phyloP scores from a whole-genome alignment of 2,113 vertebrate species.

The Daphoenositta chrysoptera region DNA sequence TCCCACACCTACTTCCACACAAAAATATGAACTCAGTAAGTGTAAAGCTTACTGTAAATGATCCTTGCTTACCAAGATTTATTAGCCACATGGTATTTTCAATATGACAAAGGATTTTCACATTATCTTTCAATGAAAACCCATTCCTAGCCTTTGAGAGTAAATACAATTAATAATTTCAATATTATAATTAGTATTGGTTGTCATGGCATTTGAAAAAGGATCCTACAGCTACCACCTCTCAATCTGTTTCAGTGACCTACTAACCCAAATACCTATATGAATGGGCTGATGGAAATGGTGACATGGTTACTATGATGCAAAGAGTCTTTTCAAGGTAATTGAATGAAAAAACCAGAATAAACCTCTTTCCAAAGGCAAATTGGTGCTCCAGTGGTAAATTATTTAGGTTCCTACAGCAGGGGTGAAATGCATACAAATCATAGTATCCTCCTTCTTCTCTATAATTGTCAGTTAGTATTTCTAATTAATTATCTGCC shows the following conservation, averaged over 20 bases:
- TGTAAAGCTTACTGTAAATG: not conserved
- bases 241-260: slow-evolving; percentile 51
- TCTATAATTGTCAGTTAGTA: not conserved
- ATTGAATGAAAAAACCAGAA: not conserved
- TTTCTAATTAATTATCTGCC: not conserved
- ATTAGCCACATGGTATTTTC: not conserved
- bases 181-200: not conserved
- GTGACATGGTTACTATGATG: not conserved
- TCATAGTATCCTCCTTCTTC: not conserved
- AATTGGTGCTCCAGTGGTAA: not conserved
- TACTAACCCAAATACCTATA: slow-evolving; percentile 46
- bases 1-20: not conserved
- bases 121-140: not conserved
- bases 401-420: not conserved
- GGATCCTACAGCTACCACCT: not conserved
- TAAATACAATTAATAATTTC: not conserved
- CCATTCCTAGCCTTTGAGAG: not conserved
- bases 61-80: not conserved
- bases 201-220: slow-evolving; percentile 18
- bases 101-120: not conserved
- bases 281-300: slow-evolving; percentile 13
- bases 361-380: not conserved
- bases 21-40: not conserved
- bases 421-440: not conserved
- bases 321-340: slow-evolving; percentile 23